Base-by-base conservation (phyloP, 2,797 vertebrate species). In the Gorsachius magnificus region DNA sequence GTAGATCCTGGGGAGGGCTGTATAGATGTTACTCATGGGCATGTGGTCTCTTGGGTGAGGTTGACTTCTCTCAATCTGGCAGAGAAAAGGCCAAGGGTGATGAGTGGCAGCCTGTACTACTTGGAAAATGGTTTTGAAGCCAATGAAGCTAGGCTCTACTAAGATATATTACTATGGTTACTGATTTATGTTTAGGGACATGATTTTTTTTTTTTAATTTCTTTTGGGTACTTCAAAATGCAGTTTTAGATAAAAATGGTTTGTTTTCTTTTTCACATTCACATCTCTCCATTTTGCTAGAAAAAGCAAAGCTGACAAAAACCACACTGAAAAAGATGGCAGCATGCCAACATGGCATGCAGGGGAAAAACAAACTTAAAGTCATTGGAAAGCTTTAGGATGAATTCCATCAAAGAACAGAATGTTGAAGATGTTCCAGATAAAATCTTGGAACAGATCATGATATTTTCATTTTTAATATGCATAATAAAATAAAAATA, bases 401-500 rank as follows among this genome's bases (percentile, higher is more conserved):
- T 48, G 95, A 94, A 91, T 95, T 94, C 61, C 41, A 91, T 71
- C 61, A 68, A 87, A 41, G 87, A 95, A 85, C 95, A 95, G 95
- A 97, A 85, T 93, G 84, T 94, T 95, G 95, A 97, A 88, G 72
- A 48, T 43, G 33, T 84, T 96, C 86, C 93, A 96, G 80, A 96
- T 92, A 90, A 86, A 91, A 94, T 95, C 80, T 91, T 96, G 95
- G 90, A 94, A 79, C 61, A 15, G 65, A 86, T 72, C 24, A 51
- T 36, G 69, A 65, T 96, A 75, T 95, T 95, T 96, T 93, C 58
- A 41, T 88, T 92, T 95, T 95, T 92, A 96, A 94, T 95, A 76
- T 36, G 21, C 0, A 2, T 83, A 91, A 89, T 95, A 91, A 90
- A 93, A 91, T 94, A 85, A 90, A 94, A 95, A 93, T 84, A 65